A percentile compares a stretch with the other conserved stretches of the same genome.
Evolutionary conservation across 2,797 vertebrate genomes (phyloP).

Genomic region (Mormyrops attenuatus): DNA sequence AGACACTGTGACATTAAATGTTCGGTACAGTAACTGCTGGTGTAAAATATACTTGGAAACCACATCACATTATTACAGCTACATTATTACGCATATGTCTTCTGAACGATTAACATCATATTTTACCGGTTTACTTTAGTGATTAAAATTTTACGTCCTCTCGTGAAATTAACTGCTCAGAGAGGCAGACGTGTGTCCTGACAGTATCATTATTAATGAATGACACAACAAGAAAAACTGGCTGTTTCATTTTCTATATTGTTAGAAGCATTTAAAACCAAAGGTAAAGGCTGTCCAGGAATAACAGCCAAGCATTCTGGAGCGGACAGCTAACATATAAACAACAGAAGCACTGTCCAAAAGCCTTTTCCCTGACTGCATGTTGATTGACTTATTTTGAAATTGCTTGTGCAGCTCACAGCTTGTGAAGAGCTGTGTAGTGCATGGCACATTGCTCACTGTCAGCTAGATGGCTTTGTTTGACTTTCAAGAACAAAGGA

Average conservation of each 20-base stretch:
- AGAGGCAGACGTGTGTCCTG: not conserved
- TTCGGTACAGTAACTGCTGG: not conserved
- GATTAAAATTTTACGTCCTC: not conserved
- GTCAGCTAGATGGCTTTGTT: conserved; percentile 3
- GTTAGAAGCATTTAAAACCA: not conserved
- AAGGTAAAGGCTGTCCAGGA: not conserved
- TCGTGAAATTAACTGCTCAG: not conserved
- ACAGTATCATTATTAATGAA: not conserved
- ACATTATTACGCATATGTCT: not conserved
- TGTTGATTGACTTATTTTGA: conserved; percentile 10
- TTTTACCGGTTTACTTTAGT: not conserved
- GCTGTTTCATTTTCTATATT: not conserved
- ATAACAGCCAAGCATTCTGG: not conserved
- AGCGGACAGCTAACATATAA: not conserved
- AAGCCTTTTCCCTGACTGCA: not conserved
- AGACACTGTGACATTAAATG: not conserved
- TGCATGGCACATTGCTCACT: conserved; percentile 5
- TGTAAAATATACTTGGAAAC: not conserved
- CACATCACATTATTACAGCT: not conserved
- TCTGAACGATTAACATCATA: not conserved
- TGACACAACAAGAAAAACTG: not conserved
- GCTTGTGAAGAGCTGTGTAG: not conserved
- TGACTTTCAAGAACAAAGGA: conserved; percentile 19
- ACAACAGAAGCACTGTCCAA: not conserved
- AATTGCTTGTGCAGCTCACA: not conserved